Percentiles rank a stretch among this genome's conserved stretches.
Evolutionary conservation across 2,797 vertebrate genomes (phyloP).

Genomic region (Ptychadena robeensis): DNA sequence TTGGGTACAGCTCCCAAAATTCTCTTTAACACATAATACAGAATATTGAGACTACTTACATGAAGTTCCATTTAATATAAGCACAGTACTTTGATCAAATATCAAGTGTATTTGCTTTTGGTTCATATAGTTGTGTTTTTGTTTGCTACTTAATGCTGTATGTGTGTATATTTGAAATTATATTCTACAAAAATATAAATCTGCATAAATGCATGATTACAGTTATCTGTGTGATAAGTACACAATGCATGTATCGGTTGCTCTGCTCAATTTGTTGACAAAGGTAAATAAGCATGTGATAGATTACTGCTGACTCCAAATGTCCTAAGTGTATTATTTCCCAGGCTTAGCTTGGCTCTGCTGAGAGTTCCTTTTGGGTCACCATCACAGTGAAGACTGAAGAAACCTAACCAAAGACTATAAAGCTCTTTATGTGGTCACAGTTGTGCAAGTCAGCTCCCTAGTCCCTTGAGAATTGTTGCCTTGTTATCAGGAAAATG

Average conservation of each 20-base stretch:
- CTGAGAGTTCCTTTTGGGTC: neutral
- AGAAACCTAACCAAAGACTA: neutral
- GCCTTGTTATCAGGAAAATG: too few relatives aligned
- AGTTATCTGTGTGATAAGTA: neutral
- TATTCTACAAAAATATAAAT: neutral
- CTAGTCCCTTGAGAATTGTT: too few relatives aligned
- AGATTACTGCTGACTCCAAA: neutral
- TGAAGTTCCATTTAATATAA: too few relatives aligned
- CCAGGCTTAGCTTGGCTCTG: neutral
- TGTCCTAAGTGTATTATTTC: neutral
- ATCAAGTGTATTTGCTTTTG: too few relatives aligned
- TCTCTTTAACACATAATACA: too few relatives aligned
- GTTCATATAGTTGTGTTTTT: too few relatives aligned
- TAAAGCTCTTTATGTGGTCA: too few relatives aligned
- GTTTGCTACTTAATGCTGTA: neutral
- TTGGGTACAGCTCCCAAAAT: too few relatives aligned
- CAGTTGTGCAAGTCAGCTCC: too few relatives aligned
- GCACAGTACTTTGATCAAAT: too few relatives aligned
- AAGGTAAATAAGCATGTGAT: neutral
- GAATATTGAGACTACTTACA: too few relatives aligned
- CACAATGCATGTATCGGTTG: neutral
- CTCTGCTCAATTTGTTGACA: neutral
- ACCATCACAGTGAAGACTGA: neutral
- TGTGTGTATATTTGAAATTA: too few relatives aligned
- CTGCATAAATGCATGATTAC: neutral